These are phyloP conservation scores for Dysdera silvatica DNA, from an alignment of 1,140 invertebrate species.

Conservation along the genomic window DNA sequence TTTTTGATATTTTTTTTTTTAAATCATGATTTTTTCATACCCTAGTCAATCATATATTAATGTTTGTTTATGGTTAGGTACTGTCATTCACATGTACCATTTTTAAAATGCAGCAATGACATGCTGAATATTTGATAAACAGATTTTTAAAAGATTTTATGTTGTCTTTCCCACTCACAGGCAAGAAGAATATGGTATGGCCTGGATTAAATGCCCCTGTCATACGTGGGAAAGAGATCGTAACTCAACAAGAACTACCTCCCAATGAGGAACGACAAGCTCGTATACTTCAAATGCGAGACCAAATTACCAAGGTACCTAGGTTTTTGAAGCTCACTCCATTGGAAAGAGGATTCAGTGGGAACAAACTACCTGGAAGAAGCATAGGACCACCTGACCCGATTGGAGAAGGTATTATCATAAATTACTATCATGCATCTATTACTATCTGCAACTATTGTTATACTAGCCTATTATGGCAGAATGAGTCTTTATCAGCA, in stretches of 20 bases:
- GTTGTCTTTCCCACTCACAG: too few species aligned
- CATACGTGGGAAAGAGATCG: conserved; percentile 63
- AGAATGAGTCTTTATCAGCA: too few species aligned
- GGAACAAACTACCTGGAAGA: conserved; percentile 66
- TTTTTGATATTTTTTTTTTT: too few species aligned
- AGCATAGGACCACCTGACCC: conserved; percentile 81
- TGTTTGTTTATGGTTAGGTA: too few species aligned
- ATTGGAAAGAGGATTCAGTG: conserved; percentile 82
- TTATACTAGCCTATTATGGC: too few species aligned
- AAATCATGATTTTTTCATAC: too few species aligned
- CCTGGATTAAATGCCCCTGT: conserved; percentile 82
- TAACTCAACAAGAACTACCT: conserved; percentile 59
- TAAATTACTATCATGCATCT: not conserved
- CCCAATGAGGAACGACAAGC: conserved; percentile 62
- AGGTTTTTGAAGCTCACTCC: conserved; percentile 59
- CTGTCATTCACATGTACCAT: too few species aligned
- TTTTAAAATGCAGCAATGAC: too few species aligned
- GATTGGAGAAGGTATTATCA: conserved; percentile 56
- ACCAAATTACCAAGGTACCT: conserved; percentile 57
- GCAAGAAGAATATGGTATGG: conserved; percentile 74
- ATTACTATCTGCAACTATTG: not conserved
- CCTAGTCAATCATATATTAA: too few species aligned
- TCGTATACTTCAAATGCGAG: conserved; percentile 61
- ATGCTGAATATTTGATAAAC: too few species aligned
- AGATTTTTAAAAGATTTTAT: too few species aligned